Evolutionary conservation across 2,888 invertebrate species (phyloP).

Genomic region (Altica lythri): DNA sequence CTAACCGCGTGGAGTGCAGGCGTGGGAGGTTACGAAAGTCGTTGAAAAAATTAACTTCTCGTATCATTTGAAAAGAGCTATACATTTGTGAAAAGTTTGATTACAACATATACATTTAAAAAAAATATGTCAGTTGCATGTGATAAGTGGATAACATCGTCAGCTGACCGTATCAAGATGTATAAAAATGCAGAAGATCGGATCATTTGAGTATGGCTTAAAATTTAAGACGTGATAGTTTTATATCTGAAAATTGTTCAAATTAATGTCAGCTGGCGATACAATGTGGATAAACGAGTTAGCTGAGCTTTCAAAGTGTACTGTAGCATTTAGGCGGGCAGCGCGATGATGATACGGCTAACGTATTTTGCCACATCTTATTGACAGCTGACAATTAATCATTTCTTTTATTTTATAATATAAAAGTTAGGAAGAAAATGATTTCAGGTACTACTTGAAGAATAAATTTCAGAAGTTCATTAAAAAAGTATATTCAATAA

Average conservation of each 20-base stretch:
- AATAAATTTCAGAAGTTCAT: no score
- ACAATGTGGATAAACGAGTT: neutral
- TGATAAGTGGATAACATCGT: no score
- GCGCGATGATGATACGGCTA: neutral
- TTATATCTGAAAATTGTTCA: neutral
- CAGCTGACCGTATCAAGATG: neutral
- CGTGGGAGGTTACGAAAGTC: neutral
- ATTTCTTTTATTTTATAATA: no score
- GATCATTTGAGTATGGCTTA: neutral
- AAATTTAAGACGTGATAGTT: neutral
- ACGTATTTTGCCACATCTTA: slow-evolving; percentile 2
- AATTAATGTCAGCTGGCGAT: no score
- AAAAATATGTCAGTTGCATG: slow-evolving; percentile 4
- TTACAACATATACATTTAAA: neutral
- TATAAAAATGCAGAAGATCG: neutral
- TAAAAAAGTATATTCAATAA: no score
- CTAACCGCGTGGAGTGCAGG: neutral
- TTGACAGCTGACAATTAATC: no score
- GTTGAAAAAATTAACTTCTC: no score
- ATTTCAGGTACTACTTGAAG: no score
- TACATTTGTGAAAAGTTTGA: neutral
- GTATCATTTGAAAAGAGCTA: neutral
- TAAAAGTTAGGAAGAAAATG: no score
- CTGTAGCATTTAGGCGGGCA: no score
- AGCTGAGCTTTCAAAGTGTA: no score